A percentile compares a stretch with the other conserved stretches of the same genome.
phyloP scores from a whole-genome alignment of 2,888 invertebrate species.

The Agrochola lychnidis region DNA sequence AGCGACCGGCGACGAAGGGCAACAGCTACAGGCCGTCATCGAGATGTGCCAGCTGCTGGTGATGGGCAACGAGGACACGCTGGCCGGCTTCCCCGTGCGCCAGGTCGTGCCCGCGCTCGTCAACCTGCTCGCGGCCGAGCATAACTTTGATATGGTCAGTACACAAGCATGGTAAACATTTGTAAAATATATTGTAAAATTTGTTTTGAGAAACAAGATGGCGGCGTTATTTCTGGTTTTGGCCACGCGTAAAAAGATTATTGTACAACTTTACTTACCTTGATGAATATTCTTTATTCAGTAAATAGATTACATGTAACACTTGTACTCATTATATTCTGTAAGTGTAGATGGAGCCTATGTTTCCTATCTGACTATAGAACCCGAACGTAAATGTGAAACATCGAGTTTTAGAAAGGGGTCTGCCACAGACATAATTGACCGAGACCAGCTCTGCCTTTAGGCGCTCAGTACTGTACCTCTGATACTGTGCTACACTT shows the following conservation, averaged over 20 bases:
- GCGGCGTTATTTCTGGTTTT: too few relatives aligned
- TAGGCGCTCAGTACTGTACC: neutral
- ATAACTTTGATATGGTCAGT: slow-evolving; percentile 98
- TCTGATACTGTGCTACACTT: neutral
- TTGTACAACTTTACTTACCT: too few relatives aligned
- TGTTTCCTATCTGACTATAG: neutral
- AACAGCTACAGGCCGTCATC: slow-evolving; percentile 98
- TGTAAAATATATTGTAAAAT: neutral
- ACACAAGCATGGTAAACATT: neutral
- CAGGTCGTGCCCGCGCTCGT: slow-evolving; percentile 99
- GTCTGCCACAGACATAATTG: neutral
- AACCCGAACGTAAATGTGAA: neutral
- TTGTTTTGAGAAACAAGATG: too few relatives aligned
- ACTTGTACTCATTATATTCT: too few relatives aligned
- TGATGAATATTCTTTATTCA: neutral
- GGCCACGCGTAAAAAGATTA: too few relatives aligned
- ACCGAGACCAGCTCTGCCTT: neutral
- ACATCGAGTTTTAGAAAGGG: neutral
- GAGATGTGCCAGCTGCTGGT: slow-evolving; percentile 99
- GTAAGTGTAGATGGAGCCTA: neutral
- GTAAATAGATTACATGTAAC: too few relatives aligned
- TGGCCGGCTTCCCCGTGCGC: slow-evolving; percentile 99
- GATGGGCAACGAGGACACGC: slow-evolving; percentile 99
- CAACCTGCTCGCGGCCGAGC: slow-evolving; percentile 97
- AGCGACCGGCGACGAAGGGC: slow-evolving; percentile 98